These are phyloP conservation scores for Bombus pascuorum DNA, from an alignment of 1,140 invertebrate genomes.

Conservation along the genomic window DNA sequence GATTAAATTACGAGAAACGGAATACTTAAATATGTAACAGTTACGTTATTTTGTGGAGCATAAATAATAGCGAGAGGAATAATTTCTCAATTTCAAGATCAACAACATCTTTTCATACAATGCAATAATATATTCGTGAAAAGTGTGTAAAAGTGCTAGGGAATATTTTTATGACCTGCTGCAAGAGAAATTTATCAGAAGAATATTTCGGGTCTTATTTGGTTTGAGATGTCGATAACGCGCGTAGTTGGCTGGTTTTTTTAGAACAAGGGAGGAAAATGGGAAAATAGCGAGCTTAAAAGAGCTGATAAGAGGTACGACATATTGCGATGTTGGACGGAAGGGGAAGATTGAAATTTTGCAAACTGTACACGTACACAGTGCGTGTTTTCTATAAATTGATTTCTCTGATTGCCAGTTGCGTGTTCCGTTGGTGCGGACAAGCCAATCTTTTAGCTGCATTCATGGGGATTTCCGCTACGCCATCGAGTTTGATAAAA, in stretches of 20 bases:
- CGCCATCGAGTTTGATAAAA: neutral
- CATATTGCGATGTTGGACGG: slow-evolving; percentile 7
- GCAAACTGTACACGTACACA: slow-evolving; percentile 10
- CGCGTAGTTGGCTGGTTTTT: neutral
- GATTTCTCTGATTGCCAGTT: slow-evolving; percentile 31
- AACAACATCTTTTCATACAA: too few species aligned
- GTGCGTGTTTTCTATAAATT: slow-evolving; percentile 23
- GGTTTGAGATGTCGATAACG: neutral
- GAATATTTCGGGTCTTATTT: neutral
- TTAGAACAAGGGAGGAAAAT: neutral
- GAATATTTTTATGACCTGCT: too few species aligned
- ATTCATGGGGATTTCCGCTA: neutral
- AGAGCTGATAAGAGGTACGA: neutral
- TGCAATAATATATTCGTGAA: too few species aligned
- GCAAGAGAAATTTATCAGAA: neutral
- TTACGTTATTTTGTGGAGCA: too few species aligned
- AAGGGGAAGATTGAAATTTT: neutral
- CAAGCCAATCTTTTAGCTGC: neutral
- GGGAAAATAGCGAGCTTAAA: neutral
- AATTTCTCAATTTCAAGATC: too few species aligned
- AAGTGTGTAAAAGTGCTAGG: too few species aligned
- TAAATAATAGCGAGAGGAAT: too few species aligned
- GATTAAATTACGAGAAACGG: too few species aligned
- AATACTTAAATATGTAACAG: too few species aligned
- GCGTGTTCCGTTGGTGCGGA: neutral